phyloP scores from a whole-genome alignment of 2,888 invertebrate species.

The Melieria omissa region DNA sequence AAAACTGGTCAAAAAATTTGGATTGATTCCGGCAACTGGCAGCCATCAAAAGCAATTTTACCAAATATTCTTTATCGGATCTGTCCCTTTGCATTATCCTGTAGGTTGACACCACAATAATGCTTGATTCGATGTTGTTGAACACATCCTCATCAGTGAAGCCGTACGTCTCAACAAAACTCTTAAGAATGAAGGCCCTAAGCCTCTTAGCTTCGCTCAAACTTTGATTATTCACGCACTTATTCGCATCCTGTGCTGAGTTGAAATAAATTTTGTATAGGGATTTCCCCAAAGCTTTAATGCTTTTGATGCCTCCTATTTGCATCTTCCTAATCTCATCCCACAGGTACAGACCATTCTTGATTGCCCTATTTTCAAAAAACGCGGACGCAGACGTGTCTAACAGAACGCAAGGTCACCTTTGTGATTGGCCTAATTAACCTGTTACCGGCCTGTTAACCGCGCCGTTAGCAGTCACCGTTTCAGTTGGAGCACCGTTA shows the following conservation, averaged over 20 bases:
- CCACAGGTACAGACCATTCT: background rate
- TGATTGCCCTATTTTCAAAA: too few relatives aligned
- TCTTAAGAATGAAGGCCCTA: background rate
- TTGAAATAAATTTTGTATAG: constrained; percentile 1
- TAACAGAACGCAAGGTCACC: too few relatives aligned
- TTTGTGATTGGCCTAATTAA: too few relatives aligned
- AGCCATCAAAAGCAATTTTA: constrained; percentile 1
- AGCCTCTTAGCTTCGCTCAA: background rate
- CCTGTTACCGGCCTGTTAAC: too few relatives aligned
- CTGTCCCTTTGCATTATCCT: background rate
- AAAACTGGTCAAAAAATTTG: background rate
- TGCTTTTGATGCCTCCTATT: background rate
- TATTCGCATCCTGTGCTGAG: background rate
- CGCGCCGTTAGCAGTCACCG: too few relatives aligned
- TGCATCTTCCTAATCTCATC: background rate
- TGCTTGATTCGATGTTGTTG: background rate
- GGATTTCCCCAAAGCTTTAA: background rate
- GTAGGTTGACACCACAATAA: background rate
- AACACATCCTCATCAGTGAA: background rate
- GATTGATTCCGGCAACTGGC: background rate
- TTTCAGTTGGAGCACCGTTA: too few relatives aligned
- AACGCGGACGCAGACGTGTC: too few relatives aligned
- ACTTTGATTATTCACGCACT: background rate
- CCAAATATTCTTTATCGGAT: background rate
- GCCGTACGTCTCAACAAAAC: background rate